A percentile compares a stretch with the other conserved stretches of the same genome.
Conservation (phyloP, 2,797 vertebrate species). For the Rachycentron canadum region DNA sequence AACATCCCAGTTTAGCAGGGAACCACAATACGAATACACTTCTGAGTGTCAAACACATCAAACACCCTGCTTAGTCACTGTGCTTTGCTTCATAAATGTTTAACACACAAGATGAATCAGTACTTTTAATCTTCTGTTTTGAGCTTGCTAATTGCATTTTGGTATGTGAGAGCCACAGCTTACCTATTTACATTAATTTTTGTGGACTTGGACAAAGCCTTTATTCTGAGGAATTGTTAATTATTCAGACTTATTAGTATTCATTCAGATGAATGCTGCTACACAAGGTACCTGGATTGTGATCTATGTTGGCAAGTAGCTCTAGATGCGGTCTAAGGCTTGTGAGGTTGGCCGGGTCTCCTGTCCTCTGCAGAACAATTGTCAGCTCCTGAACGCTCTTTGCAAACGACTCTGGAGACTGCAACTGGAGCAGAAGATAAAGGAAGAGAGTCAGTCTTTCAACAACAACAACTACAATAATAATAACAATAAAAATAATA, state of each 20-base stretch:
- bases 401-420: constrained; percentile 97
- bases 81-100: constrained; percentile 14
- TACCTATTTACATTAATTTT: constrained; percentile 18
- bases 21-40: neutral
- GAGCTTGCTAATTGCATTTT: constrained; percentile 12
- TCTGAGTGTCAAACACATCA: constrained; percentile 10
- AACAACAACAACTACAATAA: neutral
- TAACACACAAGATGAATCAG: constrained; percentile 6
- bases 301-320: constrained; percentile 95
- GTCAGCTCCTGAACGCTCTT: constrained; percentile 98
- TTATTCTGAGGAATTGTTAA: constrained; percentile 9
- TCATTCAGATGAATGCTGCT: neutral
- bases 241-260: constrained; percentile 2
- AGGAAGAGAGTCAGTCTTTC: constrained; percentile 14
- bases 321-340: constrained; percentile 93
- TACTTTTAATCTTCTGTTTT: constrained; percentile 20
- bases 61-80: constrained; percentile 3
- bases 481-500: too few relatives aligned
- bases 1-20: neutral
- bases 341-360: constrained; percentile 95
- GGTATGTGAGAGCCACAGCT: neutral
- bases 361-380: constrained; percentile 95
- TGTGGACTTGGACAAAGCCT: neutral
- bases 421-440: constrained; percentile 83
- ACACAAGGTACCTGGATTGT: constrained; percentile 90